Evolutionary conservation across 2,113 vertebrate species (phyloP), one percentile per base, ranked within the genome.

Genomic region (Noturus placidus): DNA sequence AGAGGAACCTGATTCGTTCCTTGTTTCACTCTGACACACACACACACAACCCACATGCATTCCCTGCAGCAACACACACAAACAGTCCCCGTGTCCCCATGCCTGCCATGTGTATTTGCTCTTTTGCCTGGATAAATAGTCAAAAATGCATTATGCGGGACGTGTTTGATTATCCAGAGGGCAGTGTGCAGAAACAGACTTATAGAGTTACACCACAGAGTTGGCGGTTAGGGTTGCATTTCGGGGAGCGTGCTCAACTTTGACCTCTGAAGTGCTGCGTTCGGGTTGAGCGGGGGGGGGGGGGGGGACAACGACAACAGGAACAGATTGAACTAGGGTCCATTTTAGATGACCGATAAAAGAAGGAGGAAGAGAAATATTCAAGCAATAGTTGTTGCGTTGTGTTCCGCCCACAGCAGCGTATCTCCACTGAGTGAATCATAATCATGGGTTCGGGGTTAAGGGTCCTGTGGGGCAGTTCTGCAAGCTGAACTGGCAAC

Each of bases 111-210:
- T 86, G 72, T 90, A 86, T 88, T 88, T 90, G 65, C 80, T 86
- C 61, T 90, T 42, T 57, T 5, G 27, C 80, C 74, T 85, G 61
- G 79, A 86, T 83, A 90, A 90, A 88, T 90, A 88, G 57, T 84
- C 52, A 78, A 33, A 54, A 35, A 42, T 86, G 42, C 33, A 54
- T 72, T 82, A 84, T 77, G 67, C 30, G 17, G 67, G 54, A 9
- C 14, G 22, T 90, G 87, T 90, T 90, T 90, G 63, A 70, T 87
- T 70, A 85, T 87, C 42, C 74, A 82, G 83, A 50, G 42, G n/a
- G 6, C 52, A 25, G 30, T 65, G 69, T 11, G 27, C 5, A 65
- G 70, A 82, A 87, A 80, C 35, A 54, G 15, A 30, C 63, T 46
- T 15, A 22, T 46, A 61, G 35, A 25, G 42, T 89, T 69, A 86